Base-by-base conservation (phyloP, 1,140 invertebrate genomes). In the Atta cephalotes region DNA sequence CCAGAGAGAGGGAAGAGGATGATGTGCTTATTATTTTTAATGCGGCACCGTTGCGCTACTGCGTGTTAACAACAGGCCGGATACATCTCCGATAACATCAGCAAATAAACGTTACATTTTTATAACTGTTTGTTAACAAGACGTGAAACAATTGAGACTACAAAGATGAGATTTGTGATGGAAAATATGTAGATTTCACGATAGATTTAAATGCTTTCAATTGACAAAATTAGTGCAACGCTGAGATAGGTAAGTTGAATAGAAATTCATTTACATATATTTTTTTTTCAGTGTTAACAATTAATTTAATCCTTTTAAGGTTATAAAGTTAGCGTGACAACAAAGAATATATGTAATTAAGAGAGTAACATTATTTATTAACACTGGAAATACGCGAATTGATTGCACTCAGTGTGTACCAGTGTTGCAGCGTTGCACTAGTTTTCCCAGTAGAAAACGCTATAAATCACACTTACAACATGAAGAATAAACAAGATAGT, bases 11-110 rank as follows among this genome's bases (percentile, higher is more conserved):
- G 70, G 39, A 1, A 10, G 39, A 10, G 39, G 39, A 45, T 39
- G 35, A 84, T 76, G 80, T 76, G 58, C 80, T 84, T 84, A 84
- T 84, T 84, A 84, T 76, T 84, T 84, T 84, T 84, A 31, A 84
- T 76, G 21, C 25, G 56, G 68, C 68, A 51, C 56, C 70, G 80
- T 76, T 84, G 80, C 25, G 56, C 80, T 51, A 62, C 74, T 35
- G 70, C 80, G 70, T 76, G 80, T 74, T 72, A 82, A 82, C 39
- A 39, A 25, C 35, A n/a, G 28, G 39, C 80, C 80, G 70, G 80
- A 84, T 76, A 62, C 39, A 63, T 74, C 31, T 10, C 28, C 28
- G 79, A 81, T 81, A 71, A 4, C n/a, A 81, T 81, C 79, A 10
- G 18, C 21, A 60, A 81, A 72, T 71, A 81, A 81, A 81, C 68